These are phyloP conservation scores for Drosophila pallidifrons DNA, from an alignment of 1,140 invertebrate genomes.

Conservation along the genomic window DNA sequence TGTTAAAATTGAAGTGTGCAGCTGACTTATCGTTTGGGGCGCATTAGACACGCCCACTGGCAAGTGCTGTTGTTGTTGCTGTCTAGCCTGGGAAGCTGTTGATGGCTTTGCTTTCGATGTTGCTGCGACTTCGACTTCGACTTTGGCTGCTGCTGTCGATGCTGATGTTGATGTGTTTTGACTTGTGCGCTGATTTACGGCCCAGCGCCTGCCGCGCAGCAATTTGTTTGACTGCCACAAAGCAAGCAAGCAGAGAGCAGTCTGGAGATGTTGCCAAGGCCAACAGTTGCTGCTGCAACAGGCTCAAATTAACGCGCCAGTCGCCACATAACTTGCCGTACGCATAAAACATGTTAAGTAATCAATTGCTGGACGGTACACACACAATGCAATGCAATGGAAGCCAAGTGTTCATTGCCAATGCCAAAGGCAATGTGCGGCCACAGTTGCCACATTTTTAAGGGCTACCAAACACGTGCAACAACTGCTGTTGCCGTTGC, in stretches of 20 bases:
- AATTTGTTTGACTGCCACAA: constrained; percentile 71
- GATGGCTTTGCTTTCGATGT: constrained; percentile 27
- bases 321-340: constrained; percentile 78
- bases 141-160: constrained; percentile 45
- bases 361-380: constrained; percentile 73
- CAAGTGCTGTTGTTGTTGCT: constrained; percentile 49
- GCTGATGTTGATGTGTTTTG: constrained; percentile 79
- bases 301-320: constrained; percentile 76
- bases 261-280: constrained; percentile 8
- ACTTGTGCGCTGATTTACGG: constrained; percentile 77
- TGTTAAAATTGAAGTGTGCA: constrained; percentile 25
- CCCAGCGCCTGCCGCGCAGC: constrained; percentile 71
- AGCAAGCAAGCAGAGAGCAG: constrained; percentile 4
- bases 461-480: constrained; percentile 53
- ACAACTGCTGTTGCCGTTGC: constrained; percentile 26
- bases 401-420: constrained; percentile 68
- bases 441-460: constrained; percentile 39
- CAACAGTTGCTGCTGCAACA: constrained; percentile 13
- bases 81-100: constrained; percentile 46
- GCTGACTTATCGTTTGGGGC: constrained; percentile 41
- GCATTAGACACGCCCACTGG: constrained; percentile 62
- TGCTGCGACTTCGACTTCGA: constrained; percentile 10
- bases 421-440: constrained; percentile 49
- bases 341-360: constrained; percentile 84
- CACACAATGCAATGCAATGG: not conserved